Conservation (phyloP, 2,113 vertebrate genomes). For the Urocolius indicus region DNA sequence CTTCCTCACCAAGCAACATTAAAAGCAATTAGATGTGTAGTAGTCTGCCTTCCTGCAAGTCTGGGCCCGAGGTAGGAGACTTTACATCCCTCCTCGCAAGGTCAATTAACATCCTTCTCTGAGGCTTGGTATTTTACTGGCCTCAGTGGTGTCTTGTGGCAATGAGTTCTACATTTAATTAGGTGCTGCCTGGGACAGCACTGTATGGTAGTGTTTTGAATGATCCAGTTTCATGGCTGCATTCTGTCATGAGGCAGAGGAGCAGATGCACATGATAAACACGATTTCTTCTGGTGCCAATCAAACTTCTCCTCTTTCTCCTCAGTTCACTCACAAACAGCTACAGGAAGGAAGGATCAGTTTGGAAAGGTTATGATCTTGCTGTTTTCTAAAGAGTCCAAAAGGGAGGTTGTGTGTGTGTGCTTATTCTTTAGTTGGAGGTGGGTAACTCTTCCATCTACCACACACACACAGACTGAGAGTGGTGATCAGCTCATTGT, state of each 20-base stretch:
- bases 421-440: neutral
- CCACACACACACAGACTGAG: neutral
- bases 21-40: conserved; percentile 35
- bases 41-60: conserved; percentile 44
- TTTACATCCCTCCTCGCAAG: conserved; percentile 33
- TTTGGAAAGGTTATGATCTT: neutral
- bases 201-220: conserved; percentile 11
- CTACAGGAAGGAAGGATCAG: neutral
- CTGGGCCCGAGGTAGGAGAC: conserved; percentile 36
- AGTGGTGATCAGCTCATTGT: fast-evolving
- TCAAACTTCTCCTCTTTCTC: conserved; percentile 7
- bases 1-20: conserved; percentile 6
- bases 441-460: neutral
- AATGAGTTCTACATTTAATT: conserved; percentile 39
- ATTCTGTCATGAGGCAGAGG: conserved; percentile 11
- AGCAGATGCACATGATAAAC: conserved; percentile 45
- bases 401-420: neutral
- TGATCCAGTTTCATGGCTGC: conserved; percentile 5
- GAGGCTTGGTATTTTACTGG: conserved; percentile 23
- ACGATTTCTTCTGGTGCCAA: neutral
- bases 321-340: neutral
- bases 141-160: conserved; percentile 11
- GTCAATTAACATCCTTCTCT: conserved; percentile 55
- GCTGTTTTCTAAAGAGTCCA: neutral
- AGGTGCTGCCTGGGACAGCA: conserved; percentile 19